These are phyloP conservation scores for Synergus laeviventris DNA, from an alignment of 2,888 invertebrate species.

Conservation along the genomic window DNA sequence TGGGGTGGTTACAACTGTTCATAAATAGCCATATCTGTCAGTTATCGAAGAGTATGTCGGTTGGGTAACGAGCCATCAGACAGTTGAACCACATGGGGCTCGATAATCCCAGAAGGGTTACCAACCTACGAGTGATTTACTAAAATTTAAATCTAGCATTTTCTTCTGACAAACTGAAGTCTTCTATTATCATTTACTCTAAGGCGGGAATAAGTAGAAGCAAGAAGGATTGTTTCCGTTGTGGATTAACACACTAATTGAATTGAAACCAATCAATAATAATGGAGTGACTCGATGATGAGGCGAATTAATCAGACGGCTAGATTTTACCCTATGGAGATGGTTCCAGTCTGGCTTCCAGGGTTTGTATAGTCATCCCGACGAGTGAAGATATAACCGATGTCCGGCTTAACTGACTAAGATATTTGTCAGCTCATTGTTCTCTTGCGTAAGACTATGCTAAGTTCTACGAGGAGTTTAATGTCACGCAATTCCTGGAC, in stretches of 20 bases:
- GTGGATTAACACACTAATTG: too few species aligned
- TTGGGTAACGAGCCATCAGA: slow-evolving; percentile 74
- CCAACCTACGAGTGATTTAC: slow-evolving; percentile 43
- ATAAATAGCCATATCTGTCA: slow-evolving; percentile 75
- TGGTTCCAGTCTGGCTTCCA: neutral
- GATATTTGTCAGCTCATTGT: slow-evolving; percentile 75
- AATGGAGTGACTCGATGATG: too few species aligned
- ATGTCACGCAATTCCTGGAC: slow-evolving; percentile 74
- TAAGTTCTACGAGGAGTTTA: slow-evolving; percentile 70
- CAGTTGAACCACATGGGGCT: slow-evolving; percentile 72
- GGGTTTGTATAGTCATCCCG: neutral
- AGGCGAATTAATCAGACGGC: neutral
- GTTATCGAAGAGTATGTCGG: slow-evolving; percentile 68
- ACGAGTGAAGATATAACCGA: neutral
- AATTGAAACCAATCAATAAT: too few species aligned
- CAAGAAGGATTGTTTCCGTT: too few species aligned
- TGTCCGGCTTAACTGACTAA: slow-evolving; percentile 46
- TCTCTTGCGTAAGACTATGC: slow-evolving; percentile 61
- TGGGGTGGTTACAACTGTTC: slow-evolving; percentile 61
- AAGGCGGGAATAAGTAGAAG: too few species aligned
- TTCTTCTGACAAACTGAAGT: too few species aligned
- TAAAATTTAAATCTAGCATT: slow-evolving; percentile 68
- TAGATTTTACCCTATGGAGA: neutral
- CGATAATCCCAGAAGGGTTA: slow-evolving; percentile 72
- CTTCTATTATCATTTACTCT: too few species aligned